These are phyloP conservation scores for Sula dactylatra DNA, from an alignment of 2,113 vertebrate genomes.

Conservation along the genomic window DNA sequence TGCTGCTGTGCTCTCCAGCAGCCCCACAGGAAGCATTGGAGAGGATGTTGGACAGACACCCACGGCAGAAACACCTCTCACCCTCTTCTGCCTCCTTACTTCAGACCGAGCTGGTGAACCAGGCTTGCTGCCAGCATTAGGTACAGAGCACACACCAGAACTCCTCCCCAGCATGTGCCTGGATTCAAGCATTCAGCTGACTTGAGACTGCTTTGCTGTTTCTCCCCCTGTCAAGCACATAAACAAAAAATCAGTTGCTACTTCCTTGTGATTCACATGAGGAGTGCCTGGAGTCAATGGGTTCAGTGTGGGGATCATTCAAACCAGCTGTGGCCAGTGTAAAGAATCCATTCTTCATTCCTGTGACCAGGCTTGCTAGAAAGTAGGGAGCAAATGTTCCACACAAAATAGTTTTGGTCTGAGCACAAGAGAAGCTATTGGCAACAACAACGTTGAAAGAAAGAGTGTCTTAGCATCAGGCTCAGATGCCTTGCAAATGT, in stretches of 20 bases:
- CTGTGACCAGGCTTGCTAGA: conserved; percentile 27
- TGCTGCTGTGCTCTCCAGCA: background rate
- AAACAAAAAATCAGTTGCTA: background rate
- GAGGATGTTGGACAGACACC: background rate
- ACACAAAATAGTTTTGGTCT: conserved; percentile 48
- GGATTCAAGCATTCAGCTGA: background rate
- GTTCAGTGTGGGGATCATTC: conserved; percentile 53
- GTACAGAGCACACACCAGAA: background rate
- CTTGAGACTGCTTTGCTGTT: background rate
- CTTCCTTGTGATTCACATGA: background rate
- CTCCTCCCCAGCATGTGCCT: background rate
- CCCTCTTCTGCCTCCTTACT: background rate
- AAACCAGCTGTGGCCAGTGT: conserved; percentile 40
- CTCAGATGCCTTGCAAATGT: conserved; percentile 42
- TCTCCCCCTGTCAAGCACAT: background rate
- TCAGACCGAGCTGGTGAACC: background rate
- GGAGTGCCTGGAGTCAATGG: conserved; percentile 33
- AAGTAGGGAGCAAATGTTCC: conserved; percentile 56
- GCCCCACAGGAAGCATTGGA: background rate
- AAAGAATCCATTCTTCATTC: conserved; percentile 48
- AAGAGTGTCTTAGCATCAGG: background rate
- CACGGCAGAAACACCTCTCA: background rate
- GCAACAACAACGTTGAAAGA: background rate
- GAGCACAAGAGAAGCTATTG: conserved; percentile 44
- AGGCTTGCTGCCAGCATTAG: background rate